These are phyloP conservation scores for Hoplostethus mediterraneus DNA, from an alignment of 2,797 vertebrate species.

Conservation along the genomic window DNA sequence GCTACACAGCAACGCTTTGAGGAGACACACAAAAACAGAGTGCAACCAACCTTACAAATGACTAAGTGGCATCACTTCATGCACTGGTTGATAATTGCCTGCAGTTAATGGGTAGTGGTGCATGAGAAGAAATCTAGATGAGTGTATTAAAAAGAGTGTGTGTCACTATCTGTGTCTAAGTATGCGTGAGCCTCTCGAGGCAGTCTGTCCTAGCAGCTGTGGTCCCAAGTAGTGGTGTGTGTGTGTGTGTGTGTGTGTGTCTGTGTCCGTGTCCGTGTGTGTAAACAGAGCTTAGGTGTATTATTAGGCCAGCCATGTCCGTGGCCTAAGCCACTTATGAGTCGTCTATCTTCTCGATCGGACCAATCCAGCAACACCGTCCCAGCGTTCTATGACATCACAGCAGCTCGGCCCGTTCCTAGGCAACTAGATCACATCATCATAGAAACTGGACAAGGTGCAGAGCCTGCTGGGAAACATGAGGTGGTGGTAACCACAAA, in stretches of 20 bases:
- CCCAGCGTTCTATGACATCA: conserved; percentile 84
- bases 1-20: conserved; percentile 21
- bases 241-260: conserved; percentile 34
- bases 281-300: conserved; percentile 79
- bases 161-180: conserved; percentile 48
- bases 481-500: conserved; percentile 71
- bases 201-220: conserved; percentile 44
- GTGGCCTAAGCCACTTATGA: conserved; percentile 79
- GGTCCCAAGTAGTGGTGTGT: conserved; percentile 16
- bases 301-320: conserved; percentile 69
- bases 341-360: conserved; percentile 68
- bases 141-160: conserved; percentile 42
- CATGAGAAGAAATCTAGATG: conserved; percentile 52
- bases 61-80: conserved; percentile 48
- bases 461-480: conserved; percentile 42
- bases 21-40: conserved; percentile 21
- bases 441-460: conserved; percentile 74
- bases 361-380: conserved; percentile 68
- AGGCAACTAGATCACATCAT: conserved; percentile 90
- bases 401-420: conserved; percentile 82
- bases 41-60: conserved; percentile 25
- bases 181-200: conserved; percentile 46
- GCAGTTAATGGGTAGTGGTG: conserved; percentile 48
- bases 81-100: conserved; percentile 43
- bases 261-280: conserved; percentile 33